Evolutionary conservation across 2,888 invertebrate species (phyloP).

Genomic region (Epinotia bilunana): DNA sequence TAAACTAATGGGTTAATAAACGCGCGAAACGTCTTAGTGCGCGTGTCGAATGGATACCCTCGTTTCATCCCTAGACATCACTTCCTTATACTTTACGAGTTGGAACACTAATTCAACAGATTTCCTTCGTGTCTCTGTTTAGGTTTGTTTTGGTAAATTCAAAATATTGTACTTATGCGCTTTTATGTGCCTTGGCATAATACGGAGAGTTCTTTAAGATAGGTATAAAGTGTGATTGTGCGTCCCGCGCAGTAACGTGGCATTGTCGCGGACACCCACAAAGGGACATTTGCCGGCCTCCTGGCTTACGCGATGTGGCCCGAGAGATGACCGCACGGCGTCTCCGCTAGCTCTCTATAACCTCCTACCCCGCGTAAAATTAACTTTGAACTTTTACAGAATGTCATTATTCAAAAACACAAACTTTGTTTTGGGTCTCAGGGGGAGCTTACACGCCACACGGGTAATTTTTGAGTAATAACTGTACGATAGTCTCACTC

Average conservation of each 20-base stretch:
- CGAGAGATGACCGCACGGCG: conserved; percentile 9
- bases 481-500: too few relatives aligned
- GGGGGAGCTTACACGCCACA: too few relatives aligned
- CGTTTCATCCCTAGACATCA: background rate
- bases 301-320: conserved; percentile 74
- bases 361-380: too few relatives aligned
- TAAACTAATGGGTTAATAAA: too few relatives aligned
- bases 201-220: background rate
- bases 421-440: too few relatives aligned
- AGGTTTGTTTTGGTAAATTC: background rate
- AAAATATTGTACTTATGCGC: background rate
- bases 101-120: too few relatives aligned
- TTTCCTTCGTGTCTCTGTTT: background rate
- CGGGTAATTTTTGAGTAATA: too few relatives aligned
- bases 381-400: too few relatives aligned
- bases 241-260: conserved; percentile 33
- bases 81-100: too few relatives aligned
- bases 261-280: conserved; percentile 69
- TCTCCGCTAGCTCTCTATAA: background rate
- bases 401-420: too few relatives aligned
- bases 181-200: conserved; percentile 6
- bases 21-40: background rate
- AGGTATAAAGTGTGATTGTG: conserved; percentile 11
- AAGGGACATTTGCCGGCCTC: conserved; percentile 70
- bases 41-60: background rate